These are phyloP conservation scores for Merops nubicus DNA, from an alignment of 2,113 vertebrate genomes.

Conservation along the genomic window DNA sequence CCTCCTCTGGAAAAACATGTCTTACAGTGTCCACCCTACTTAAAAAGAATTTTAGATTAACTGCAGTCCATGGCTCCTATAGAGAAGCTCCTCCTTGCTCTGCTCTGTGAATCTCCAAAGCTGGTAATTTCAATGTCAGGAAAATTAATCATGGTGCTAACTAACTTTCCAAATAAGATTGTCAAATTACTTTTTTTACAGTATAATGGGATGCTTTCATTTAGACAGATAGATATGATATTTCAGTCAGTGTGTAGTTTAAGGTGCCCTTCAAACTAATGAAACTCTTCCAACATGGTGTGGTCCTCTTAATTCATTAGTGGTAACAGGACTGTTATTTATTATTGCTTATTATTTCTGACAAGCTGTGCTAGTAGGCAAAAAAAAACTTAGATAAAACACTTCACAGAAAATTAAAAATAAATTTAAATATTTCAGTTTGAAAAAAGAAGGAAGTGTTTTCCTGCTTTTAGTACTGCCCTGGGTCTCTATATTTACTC, in stretches of 20 bases:
- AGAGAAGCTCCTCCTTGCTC: neutral
- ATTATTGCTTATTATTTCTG: neutral
- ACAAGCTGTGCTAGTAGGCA: neutral
- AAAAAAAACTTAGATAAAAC: neutral
- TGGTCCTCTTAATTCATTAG: neutral
- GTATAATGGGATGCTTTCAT: neutral
- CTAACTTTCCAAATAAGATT: neutral
- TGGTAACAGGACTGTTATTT: neutral
- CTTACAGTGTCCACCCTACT: neutral
- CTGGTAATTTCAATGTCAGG: neutral
- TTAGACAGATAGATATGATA: neutral
- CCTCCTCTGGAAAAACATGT: neutral
- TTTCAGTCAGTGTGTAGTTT: neutral
- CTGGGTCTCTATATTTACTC: accelerated
- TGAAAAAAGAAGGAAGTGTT: neutral
- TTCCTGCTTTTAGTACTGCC: neutral
- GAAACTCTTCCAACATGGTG: neutral
- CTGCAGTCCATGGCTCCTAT: neutral
- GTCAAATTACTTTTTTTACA: neutral
- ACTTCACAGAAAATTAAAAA: neutral
- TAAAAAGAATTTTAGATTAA: neutral
- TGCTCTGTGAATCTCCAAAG: neutral
- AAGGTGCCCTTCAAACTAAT: neutral
- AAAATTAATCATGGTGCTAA: neutral
- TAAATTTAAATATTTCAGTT: neutral